These are phyloP conservation scores for Drosophila antonietae DNA, from an alignment of 2,888 invertebrate species.

Conservation along the genomic window DNA sequence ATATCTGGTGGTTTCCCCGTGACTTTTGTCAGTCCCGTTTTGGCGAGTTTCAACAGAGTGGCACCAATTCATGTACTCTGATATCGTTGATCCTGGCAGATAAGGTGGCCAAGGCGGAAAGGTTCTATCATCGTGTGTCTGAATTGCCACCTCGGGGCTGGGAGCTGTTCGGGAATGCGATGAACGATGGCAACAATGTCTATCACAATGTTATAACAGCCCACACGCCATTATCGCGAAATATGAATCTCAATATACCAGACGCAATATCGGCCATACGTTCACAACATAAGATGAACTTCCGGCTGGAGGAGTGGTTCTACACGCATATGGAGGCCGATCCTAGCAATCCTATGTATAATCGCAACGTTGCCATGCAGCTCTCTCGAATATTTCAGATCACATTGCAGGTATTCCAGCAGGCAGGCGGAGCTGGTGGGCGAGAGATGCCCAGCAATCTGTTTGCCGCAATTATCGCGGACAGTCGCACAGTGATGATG, in stretches of 20 bases:
- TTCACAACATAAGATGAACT: slow-evolving; percentile 73
- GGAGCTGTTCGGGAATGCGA: slow-evolving; percentile 86
- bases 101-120: slow-evolving; percentile 80
- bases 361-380: slow-evolving; percentile 70
- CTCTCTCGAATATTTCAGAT: slow-evolving; percentile 73
- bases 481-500: slow-evolving; percentile 80
- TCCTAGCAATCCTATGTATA: slow-evolving; percentile 67
- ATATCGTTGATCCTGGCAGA: slow-evolving; percentile 87
- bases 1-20: slow-evolving; percentile 86
- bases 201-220: slow-evolving; percentile 85
- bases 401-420: slow-evolving; percentile 74
- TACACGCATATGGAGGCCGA: slow-evolving; percentile 81
- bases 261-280: slow-evolving; percentile 85
- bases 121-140: slow-evolving; percentile 61
- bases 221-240: slow-evolving; percentile 82
- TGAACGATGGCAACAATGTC: slow-evolving; percentile 87
- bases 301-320: slow-evolving; percentile 81
- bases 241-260: slow-evolving; percentile 86
- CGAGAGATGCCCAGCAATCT: slow-evolving; percentile 55
- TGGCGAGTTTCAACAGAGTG: slow-evolving; percentile 85
- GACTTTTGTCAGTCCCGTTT: slow-evolving; percentile 87
- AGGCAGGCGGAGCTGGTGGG: slow-evolving; percentile 37
- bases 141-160: slow-evolving; percentile 83
- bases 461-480: slow-evolving; percentile 80
- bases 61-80: slow-evolving; percentile 88